Percentiles rank a stretch among this genome's conserved stretches.
These are phyloP conservation scores for Nycteola revayana DNA, from an alignment of 2,888 invertebrate species.

Conservation along the genomic window DNA sequence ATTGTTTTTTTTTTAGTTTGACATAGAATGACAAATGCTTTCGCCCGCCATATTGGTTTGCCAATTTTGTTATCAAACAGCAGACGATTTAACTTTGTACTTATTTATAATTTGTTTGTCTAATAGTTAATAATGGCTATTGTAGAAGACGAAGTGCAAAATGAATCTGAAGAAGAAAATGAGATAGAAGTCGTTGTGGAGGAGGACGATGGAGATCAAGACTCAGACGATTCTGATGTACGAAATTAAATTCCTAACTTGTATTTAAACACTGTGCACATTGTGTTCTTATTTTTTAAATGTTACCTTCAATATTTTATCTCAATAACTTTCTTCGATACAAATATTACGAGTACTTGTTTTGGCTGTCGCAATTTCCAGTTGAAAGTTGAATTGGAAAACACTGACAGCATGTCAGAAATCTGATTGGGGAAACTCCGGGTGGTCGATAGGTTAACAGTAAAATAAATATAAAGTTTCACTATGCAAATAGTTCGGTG, in stretches of 20 bases:
- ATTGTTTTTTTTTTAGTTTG: no score
- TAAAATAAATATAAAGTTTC: no score
- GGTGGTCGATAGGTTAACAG: no score
- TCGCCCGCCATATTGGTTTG: slow-evolving; percentile 39
- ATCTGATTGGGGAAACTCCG: no score
- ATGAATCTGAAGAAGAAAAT: slow-evolving; percentile 74
- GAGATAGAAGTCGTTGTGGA: slow-evolving; percentile 73
- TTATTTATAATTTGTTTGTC: slow-evolving; percentile 32
- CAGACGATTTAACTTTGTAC: slow-evolving; percentile 26
- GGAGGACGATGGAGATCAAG: slow-evolving; percentile 68
- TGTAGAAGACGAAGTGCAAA: slow-evolving; percentile 72
- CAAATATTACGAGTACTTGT: no score
- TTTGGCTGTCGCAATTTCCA: no score
- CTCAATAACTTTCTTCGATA: slow-evolving; percentile 2
- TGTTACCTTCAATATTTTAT: no score
- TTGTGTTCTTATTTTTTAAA: not conserved
- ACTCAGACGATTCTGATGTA: slow-evolving; percentile 73
- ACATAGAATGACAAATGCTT: slow-evolving; percentile 22
- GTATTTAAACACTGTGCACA: not conserved
- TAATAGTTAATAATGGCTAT: slow-evolving; percentile 62
- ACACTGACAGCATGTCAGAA: no score
- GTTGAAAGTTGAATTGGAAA: no score
- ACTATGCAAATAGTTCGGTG: no score
- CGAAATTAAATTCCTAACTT: slow-evolving; percentile 26
- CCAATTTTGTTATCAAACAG: slow-evolving; percentile 61